Evolutionary conservation across 2,797 vertebrate species (phyloP), one percentile per base, ranked within the genome.

Genomic region (Coregonus ussuriensis): DNA sequence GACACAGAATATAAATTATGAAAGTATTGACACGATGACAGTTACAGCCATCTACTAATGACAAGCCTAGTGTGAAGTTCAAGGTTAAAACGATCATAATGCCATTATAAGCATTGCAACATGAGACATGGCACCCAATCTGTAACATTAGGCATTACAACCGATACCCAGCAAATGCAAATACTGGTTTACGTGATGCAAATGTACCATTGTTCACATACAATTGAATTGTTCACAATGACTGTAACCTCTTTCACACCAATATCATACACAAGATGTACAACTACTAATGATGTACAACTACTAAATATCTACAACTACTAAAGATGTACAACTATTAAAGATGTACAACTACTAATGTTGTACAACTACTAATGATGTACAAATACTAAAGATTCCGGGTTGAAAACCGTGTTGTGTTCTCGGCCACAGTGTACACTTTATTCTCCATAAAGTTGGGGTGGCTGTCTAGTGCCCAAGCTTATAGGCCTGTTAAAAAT

Each of bases 61-160:
- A 93, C 77, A 78, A 86, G 90, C 71, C 81, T 37, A 31, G n/a
- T 6, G 63, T 31, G 66, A 73, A 79, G 79, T 78, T 82, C 86
- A 89, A 91, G 89, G 88, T 77, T 88, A 87, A 84, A 85, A 4
- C 73, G 53, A 82, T 37, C 86, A 86, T 3, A 59, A n/a, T 59
- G 6, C 1, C 56, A 16, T 47, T 47, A 47, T 47, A 59, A 59
- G 56, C 56, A 21, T 59, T 21, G n/a, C 56, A 7, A 21, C 4
- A 5, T 18, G n/a, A 59, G 56, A 59, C n/a, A 54, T 52, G 7
- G 51, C 14, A 14, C 51, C 51, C 51, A 52, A 3, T 13, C 14
- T 13, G 53, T 54, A 54, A 54, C 53, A 3, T 15, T 54, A 16
- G 25, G 14, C 53, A 16, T 15, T 11, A 54, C 53, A 54, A 16